phyloP scores from a whole-genome alignment of 2,113 vertebrate genomes.

The Elanus axillaris region DNA sequence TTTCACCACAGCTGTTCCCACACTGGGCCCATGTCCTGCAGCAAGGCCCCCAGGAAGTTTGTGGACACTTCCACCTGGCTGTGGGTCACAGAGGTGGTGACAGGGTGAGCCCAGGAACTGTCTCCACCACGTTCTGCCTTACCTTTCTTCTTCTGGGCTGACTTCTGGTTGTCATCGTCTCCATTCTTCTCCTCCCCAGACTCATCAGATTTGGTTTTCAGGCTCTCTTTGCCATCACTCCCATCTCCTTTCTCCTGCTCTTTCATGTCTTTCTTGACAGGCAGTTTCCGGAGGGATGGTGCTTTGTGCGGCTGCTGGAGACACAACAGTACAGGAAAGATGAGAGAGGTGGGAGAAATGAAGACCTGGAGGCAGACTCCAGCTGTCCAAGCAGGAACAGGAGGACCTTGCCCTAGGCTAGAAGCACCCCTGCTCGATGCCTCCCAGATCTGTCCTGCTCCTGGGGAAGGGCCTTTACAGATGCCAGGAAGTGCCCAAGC shows the following conservation, averaged over 20 bases:
- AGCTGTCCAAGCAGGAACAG: neutral
- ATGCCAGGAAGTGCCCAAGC: neutral
- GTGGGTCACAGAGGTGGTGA: accelerated
- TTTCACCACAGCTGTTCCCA: neutral
- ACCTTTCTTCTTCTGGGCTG: constrained; percentile 94
- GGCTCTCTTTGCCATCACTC: constrained; percentile 89
- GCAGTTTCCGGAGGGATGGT: constrained; percentile 79
- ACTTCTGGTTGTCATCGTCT: constrained; percentile 90
- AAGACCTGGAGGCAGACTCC: neutral
- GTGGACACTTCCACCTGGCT: neutral
- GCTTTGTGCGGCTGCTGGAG: constrained; percentile 68
- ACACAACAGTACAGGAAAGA: neutral
- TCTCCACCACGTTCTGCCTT: neutral
- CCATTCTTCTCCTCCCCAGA: constrained; percentile 96
- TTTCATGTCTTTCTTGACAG: constrained; percentile 86
- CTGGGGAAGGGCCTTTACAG: neutral
- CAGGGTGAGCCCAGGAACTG: neutral
- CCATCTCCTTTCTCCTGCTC: constrained; percentile 92
- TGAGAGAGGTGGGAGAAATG: neutral
- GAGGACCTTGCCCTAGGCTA: neutral
- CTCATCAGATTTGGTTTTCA: constrained; percentile 92
- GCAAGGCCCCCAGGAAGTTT: neutral
- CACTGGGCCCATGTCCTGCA: neutral
- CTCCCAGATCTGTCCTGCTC: neutral
- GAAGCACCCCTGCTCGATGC: neutral